Evolutionary conservation across 2,797 vertebrate genomes (phyloP), one percentile per base, ranked within the genome.

Genomic region (Echeneis naucrates): DNA sequence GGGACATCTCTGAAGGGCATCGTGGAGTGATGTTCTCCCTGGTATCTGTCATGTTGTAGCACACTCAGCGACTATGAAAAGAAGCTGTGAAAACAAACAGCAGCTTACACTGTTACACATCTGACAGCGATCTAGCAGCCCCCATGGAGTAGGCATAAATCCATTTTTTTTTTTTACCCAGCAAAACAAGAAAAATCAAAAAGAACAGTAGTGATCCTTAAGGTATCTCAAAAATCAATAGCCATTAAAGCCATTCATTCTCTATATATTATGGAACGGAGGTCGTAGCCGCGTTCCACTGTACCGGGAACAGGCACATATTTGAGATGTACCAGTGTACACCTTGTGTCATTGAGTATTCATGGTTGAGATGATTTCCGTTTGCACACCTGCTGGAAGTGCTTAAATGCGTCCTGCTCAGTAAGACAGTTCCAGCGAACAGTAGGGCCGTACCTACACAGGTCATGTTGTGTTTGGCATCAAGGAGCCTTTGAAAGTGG

Each of bases 81-180:
- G 79, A 82, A 77, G 77, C 82, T 76, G 85, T 76, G 82, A 80
- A 87, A 85, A 83, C 81, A 88, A 89, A 87, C 74, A 68, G 67
- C 78, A 69, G 80, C 78, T 85, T 80, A 76, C 81, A 32, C 47
- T 6, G 50, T 78, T 87, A 79, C 77, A 84, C 71, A 67, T 77
- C 85, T 82, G 84, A 87, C 87, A 86, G 63, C 54, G 81, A 90
- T 84, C 75, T 51, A 70, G 64, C 59, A 1, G 72, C 78, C 80
- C 76, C 81, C 23, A 14, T 6, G 32, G 79, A 81, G 65, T 14
- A 66, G 35, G 51, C 14, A 12, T 64, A 51, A 76, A 76, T 73
- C 48, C 56, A 71, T 58, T 50, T 59, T 26, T 72, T 69, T 61
- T n/a, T n/a, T n/a, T n/a, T n/a, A n/a, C n/a, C 58, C 44, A 8